These are phyloP conservation scores for Drosophila lacicola DNA, from an alignment of 2,888 invertebrate species.

Conservation along the genomic window DNA sequence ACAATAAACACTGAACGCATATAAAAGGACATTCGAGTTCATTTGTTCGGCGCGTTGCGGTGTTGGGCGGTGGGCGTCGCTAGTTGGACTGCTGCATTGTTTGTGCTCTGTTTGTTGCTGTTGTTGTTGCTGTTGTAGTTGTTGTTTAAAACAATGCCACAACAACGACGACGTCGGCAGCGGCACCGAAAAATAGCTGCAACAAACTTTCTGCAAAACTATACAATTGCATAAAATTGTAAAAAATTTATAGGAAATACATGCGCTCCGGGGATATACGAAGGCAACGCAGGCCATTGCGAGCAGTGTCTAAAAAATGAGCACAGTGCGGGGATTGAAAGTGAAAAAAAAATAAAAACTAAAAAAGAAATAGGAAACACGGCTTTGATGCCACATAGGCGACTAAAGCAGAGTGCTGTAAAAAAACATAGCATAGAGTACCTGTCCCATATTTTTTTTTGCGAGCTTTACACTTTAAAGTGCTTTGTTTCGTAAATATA, in stretches of 20 bases:
- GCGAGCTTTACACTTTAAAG: not conserved
- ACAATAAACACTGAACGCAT: slow-evolving; percentile 81
- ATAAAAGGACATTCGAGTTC: slow-evolving; percentile 80
- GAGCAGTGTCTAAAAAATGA: slow-evolving; percentile 38
- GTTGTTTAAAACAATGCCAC: slow-evolving; percentile 72
- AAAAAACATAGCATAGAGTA: not conserved
- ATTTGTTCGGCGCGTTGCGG: slow-evolving; percentile 74
- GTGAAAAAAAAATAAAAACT: not conserved
- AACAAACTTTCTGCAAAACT: slow-evolving; percentile 76
- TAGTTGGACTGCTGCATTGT: slow-evolving; percentile 64
- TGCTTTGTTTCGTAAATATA: too few relatives aligned
- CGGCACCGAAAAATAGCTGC: slow-evolving; percentile 78
- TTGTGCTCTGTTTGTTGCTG: slow-evolving; percentile 37
- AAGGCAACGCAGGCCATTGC: slow-evolving; percentile 21
- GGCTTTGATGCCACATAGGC: slow-evolving; percentile 49
- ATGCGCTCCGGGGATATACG: slow-evolving; percentile 62
- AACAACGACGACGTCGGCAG: slow-evolving; percentile 26
- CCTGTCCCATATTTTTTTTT: not conserved
- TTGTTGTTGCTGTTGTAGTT: slow-evolving; percentile 30
- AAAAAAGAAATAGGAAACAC: not conserved
- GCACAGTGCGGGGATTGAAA: slow-evolving; percentile 38
- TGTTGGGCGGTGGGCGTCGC: slow-evolving; percentile 62
- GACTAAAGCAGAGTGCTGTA: slow-evolving; percentile 33
- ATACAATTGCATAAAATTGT: slow-evolving; percentile 82
- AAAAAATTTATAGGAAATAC: slow-evolving; percentile 78